A percentile compares a stretch with the other conserved stretches of the same genome.
phyloP scores from a whole-genome alignment of 2,888 invertebrate species.

The Mythimna lalbum region DNA sequence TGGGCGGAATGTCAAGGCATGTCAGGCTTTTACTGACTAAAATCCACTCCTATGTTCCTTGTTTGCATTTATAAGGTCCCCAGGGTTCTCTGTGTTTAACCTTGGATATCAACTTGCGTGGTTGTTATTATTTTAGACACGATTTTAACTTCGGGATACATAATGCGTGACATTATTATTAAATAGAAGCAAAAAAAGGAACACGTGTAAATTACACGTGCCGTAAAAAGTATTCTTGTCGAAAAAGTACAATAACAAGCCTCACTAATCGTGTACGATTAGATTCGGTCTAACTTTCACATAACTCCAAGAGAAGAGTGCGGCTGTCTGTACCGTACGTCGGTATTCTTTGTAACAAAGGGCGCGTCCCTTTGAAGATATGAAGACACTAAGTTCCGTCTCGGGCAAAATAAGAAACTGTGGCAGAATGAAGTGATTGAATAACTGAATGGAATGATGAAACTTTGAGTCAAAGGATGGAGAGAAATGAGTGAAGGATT shows the following conservation, averaged over 20 bases:
- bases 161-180: too few relatives aligned
- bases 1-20: too few relatives aligned
- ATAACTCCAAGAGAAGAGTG: conserved; percentile 37
- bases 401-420: conserved; percentile 54
- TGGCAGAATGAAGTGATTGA: conserved; percentile 57
- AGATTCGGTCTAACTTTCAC: conserved; percentile 48
- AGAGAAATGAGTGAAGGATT: conserved; percentile 17
- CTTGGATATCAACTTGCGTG: too few relatives aligned
- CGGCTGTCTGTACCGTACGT: conserved; percentile 31
- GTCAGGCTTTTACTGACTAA: too few relatives aligned
- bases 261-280: conserved; percentile 42
- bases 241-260: background rate
- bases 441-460: conserved; percentile 54
- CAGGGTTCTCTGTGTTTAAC: too few relatives aligned
- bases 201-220: background rate
- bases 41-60: too few relatives aligned
- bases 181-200: background rate
- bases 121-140: too few relatives aligned
- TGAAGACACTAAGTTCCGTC: conserved; percentile 58
- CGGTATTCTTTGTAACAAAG: conserved; percentile 56
- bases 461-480: conserved; percentile 28
- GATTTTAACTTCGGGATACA: too few relatives aligned
- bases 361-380: conserved; percentile 58
- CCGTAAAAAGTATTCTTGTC: background rate
- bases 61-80: too few relatives aligned